Evolutionary conservation across 2,113 vertebrate species (phyloP).

Genomic region (Dinomys branickii): DNA sequence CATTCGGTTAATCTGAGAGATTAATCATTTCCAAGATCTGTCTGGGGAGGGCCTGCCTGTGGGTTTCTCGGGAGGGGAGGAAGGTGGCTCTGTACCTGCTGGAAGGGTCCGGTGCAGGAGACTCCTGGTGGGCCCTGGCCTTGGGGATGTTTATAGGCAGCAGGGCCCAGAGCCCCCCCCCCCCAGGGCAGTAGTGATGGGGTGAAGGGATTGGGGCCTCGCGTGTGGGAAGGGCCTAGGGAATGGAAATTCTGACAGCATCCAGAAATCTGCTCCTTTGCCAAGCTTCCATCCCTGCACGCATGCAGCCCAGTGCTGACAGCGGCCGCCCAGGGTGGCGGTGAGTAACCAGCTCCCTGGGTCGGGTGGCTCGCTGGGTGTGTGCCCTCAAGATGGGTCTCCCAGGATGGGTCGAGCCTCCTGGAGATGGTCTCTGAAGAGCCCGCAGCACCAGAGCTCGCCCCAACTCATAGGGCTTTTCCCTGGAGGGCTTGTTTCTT

Average conservation of each 20-base stretch:
- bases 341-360: neutral
- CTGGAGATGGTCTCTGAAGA: slow-evolving; percentile 27
- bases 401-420: neutral
- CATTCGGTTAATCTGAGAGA: slow-evolving; percentile 86
- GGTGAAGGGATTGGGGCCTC: neutral
- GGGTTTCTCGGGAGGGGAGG: slow-evolving; percentile 59
- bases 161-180: neutral
- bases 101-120: neutral
- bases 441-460: neutral
- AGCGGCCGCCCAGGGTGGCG: neutral
- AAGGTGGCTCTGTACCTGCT: neutral
- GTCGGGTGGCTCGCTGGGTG: neutral
- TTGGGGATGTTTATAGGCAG: neutral
- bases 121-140: neutral
- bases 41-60: slow-evolving; percentile 76
- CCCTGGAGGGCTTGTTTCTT: neutral
- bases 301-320: neutral
- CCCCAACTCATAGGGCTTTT: neutral
- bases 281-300: neutral
- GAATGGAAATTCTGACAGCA: neutral
- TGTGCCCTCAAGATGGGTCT: neutral
- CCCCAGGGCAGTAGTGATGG: neutral
- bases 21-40: slow-evolving; percentile 89
- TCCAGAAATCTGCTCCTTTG: neutral
- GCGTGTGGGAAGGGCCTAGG: neutral